Evolutionary conservation across 2,113 vertebrate genomes (phyloP).

Genomic region (Ctenodactylus gundi): DNA sequence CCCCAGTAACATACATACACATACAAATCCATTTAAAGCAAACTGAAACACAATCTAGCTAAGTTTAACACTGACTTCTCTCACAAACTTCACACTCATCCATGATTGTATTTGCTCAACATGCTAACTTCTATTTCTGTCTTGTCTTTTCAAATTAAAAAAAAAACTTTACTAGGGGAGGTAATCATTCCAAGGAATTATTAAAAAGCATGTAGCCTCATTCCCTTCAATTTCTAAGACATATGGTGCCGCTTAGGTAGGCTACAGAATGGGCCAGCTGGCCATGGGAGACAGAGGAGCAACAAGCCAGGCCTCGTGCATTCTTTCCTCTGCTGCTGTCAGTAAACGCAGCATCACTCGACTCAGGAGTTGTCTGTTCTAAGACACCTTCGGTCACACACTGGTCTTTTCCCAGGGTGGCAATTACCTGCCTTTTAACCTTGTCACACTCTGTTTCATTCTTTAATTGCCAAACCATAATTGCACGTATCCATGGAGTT

Average conservation of each 20-base stretch:
- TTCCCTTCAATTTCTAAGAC: neutral
- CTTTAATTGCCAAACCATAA: neutral
- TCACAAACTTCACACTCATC: neutral
- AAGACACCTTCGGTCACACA: accelerated
- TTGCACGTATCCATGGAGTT: neutral
- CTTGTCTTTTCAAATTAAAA: too few relatives aligned
- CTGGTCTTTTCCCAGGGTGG: neutral
- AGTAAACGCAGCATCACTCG: neutral
- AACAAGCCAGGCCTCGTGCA: neutral
- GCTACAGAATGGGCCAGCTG: neutral
- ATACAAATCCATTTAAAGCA: neutral
- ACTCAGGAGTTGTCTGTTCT: neutral
- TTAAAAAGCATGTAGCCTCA: neutral
- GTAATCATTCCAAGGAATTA: neutral
- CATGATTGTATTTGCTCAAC: neutral
- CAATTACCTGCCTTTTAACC: neutral
- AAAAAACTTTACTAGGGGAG: neutral
- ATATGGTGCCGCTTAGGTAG: accelerated
- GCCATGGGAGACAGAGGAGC: too few relatives aligned
- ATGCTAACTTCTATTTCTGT: neutral
- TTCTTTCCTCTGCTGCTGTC: neutral
- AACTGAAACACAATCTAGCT: neutral
- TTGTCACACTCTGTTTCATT: neutral
- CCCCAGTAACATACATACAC: too few relatives aligned
- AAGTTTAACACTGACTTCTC: neutral